These are phyloP conservation scores for Eumaeus atala DNA, from an alignment of 1,140 invertebrate genomes.

Conservation along the genomic window DNA sequence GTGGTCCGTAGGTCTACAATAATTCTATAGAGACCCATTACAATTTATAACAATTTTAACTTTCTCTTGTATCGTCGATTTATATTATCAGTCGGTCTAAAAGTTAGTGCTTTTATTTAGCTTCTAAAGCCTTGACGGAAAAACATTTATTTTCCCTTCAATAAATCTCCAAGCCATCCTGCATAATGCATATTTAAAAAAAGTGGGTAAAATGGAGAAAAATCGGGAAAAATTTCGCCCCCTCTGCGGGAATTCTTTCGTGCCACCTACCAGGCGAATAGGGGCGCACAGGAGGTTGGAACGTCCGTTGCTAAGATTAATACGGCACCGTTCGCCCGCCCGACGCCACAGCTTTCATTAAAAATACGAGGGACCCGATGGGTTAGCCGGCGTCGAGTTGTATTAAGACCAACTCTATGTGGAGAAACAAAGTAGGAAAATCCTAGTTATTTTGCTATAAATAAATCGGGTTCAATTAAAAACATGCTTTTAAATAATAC, in stretches of 20 bases:
- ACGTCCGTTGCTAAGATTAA: conserved; percentile 65
- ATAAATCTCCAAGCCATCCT: conserved; percentile 45
- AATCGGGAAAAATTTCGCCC: conserved; percentile 51
- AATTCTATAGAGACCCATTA: too few species aligned
- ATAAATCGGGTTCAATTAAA: conserved; percentile 1
- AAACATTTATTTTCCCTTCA: conserved; percentile 43
- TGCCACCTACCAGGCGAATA: conserved; percentile 58
- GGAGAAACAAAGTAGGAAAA: conserved; percentile 9
- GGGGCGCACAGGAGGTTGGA: conserved; percentile 51
- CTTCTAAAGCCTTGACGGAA: not conserved
- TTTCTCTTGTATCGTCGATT: too few species aligned
- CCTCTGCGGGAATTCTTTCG: conserved; percentile 50
- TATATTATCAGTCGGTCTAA: too few species aligned
- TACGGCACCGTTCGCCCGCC: conserved; percentile 56
- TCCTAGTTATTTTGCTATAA: conserved; percentile 11
- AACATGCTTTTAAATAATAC: not conserved
- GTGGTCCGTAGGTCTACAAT: too few species aligned
- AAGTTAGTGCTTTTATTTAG: too few species aligned
- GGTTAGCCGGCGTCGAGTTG: conserved; percentile 38
- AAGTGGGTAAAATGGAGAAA: conserved; percentile 57
- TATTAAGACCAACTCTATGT: conserved; percentile 35
- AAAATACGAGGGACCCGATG: conserved; percentile 58
- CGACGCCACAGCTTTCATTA: conserved; percentile 67
- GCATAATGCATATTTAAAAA: conserved; percentile 63
- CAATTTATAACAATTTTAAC: too few species aligned